Percentiles rank a stretch among this genome's conserved stretches.
phyloP scores from a whole-genome alignment of 2,888 invertebrate genomes.

The Phorcus lineatus region DNA sequence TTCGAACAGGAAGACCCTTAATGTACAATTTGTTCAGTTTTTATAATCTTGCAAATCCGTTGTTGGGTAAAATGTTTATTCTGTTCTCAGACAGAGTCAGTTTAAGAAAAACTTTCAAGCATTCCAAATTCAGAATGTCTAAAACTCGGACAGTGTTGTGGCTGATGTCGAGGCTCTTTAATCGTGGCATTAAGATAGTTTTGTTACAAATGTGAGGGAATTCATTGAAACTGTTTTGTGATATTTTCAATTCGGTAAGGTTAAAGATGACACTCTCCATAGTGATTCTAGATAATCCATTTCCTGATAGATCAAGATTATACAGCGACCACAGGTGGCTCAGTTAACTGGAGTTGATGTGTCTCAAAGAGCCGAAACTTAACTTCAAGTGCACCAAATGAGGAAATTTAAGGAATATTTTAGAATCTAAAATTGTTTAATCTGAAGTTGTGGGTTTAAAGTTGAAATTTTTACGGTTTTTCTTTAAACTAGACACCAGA shows the following conservation, averaged over 20 bases:
- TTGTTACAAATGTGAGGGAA: background rate
- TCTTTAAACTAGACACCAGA: background rate
- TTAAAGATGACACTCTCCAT: background rate
- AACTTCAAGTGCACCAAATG: background rate
- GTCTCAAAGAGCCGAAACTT: background rate
- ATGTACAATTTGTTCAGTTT: background rate
- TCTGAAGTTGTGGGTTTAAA: background rate
- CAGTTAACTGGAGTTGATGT: background rate
- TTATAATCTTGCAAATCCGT: background rate
- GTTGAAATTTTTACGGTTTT: background rate
- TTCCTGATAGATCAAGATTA: background rate
- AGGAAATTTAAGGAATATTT: background rate
- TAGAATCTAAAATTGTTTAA: background rate
- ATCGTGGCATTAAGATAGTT: background rate
- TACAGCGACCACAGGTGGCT: background rate
- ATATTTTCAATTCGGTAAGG: background rate
- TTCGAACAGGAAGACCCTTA: background rate
- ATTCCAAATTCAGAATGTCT: background rate
- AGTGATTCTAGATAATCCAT: background rate
- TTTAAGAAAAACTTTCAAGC: background rate
- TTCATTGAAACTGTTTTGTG: background rate
- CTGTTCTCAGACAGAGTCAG: background rate
- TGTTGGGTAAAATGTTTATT: background rate
- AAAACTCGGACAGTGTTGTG: background rate
- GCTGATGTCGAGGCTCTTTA: background rate